Evolutionary conservation across 2,797 vertebrate species (phyloP), one percentile per base, ranked within the genome.

Genomic region (Forpus xanthops): DNA sequence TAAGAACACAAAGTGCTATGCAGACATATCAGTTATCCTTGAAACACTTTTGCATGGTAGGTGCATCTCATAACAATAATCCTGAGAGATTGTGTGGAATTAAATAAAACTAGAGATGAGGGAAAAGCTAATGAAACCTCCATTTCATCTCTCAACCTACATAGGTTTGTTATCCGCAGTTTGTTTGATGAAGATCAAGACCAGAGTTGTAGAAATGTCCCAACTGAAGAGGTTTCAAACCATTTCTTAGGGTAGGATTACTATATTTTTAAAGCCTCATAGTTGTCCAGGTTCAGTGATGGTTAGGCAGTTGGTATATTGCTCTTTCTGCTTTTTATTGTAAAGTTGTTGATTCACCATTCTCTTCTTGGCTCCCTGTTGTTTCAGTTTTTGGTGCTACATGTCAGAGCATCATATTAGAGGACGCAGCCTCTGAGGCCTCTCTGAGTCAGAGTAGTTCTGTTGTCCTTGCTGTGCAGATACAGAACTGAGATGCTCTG

Each of bases 41-140:
- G 53, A 71, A 87, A 70, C 44, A 39, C n/a, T 93, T 87, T 21
- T 55, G 41, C 74, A 28, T 90, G 65, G 50, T 90, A 72, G 86
- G 58, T 78, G 45, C 37, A 5, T 53, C 67, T 44, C 31, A 27
- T 89, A 74, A 73, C 58, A 89, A 53, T 82, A 93, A 91, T 61
- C 70, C 47, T 58, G 45, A 93, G 67, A 70, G 42, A 52, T 83
- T 94, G 75, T 90, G 81, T 80, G 85, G 75, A 94, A 89, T 78
- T 90, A 85, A 83, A 92, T 86, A 75, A 74, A 85, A 56, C 31
- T 74, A 19, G 58, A 72, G 68, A 85, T 85, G 74, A 72, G 23
- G 30, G 39, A 8, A 66, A 76, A 77, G 60, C 24, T 65, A 50
- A 58, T 47, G 58, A 85, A 88, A 67, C 33, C 52, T 74, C 53